A percentile compares a stretch with the other conserved stretches of the same genome.
These are phyloP conservation scores for Calliopsis andreniformis DNA, from an alignment of 1,140 invertebrate genomes.

Conservation along the genomic window DNA sequence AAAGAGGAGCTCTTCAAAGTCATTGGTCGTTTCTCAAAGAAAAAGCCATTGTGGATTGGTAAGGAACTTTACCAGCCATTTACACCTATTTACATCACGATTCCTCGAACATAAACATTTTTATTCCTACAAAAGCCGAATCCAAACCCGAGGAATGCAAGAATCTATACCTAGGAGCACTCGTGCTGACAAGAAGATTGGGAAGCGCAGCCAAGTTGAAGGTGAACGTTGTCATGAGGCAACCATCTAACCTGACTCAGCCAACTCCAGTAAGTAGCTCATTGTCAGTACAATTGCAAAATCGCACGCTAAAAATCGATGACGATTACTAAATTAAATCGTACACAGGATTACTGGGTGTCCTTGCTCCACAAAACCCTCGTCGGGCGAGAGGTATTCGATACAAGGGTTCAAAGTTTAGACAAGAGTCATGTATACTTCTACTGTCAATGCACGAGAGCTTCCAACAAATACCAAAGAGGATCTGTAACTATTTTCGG, in stretches of 20 bases:
- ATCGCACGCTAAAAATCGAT: background rate
- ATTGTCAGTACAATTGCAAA: no score
- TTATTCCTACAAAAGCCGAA: conserved; percentile 69
- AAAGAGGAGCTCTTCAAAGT: conserved; percentile 69
- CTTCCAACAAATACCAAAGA: conserved; percentile 70
- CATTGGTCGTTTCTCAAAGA: conserved; percentile 56
- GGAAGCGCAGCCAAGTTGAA: conserved; percentile 79
- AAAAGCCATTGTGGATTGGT: conserved; percentile 80
- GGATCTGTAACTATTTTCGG: conserved; percentile 79
- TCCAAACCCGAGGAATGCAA: conserved; percentile 72
- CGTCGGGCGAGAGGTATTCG: conserved; percentile 78
- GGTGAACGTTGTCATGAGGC: conserved; percentile 79
- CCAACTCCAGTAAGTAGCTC: conserved; percentile 78
- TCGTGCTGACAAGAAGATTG: conserved; percentile 77
- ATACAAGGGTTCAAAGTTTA: conserved; percentile 67
- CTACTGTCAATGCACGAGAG: conserved; percentile 79
- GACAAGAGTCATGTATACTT: conserved; percentile 74
- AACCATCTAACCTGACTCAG: conserved; percentile 71
- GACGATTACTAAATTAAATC: background rate
- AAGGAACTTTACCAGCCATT: conserved; percentile 19
- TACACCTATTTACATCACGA: background rate
- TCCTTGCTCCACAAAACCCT: conserved; percentile 81
- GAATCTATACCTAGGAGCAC: conserved; percentile 75
- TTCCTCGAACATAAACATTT: background rate
- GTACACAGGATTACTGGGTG: conserved; percentile 80